Evolutionary conservation across 1,140 invertebrate genomes (phyloP), one percentile per base, ranked within the genome.

Genomic region (Drosophila paulistorum): DNA sequence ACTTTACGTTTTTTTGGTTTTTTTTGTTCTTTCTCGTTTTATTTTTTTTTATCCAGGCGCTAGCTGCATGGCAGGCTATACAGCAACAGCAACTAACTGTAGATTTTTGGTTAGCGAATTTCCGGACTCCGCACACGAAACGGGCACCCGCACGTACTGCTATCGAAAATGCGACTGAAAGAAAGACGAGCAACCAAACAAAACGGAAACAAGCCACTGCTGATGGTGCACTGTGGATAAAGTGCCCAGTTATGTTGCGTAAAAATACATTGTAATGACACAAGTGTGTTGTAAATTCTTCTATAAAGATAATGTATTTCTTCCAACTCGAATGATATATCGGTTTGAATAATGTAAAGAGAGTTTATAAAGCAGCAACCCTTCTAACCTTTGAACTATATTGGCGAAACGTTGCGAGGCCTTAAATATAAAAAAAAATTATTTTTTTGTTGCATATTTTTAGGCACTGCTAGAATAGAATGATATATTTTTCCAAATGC

Each of bases 11-110:
- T 51, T 10, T 58, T 39, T 39, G 54, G 35, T 30, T 57, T 39
- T 13, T 10, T 39, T 11, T 11, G 10, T 39, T 51, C 35, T 37
- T 37, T 37, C 10, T 37, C 5, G 35, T 37, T 11, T 2, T 39
- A 3, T 10, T 39, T 11, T 2, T 39, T 39, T 51, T 59, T 77
- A 59, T 78, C 75, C 75, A 75, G 68, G 82, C 78, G 82, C 69
- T 48, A 20, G 17, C 45, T 48, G 68, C 17, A 17, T 17, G 17
- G 17, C 66, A 66, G 68, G 68, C 51, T 63, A 72, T 54, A 57
- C 72, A 62, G 72, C 75, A 33, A 67, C 51, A 75, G 35, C 33
- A 33, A 87, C 84, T 83, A 83, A 89, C 80, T 71, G 82, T 87
- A 79, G 74, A 69, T 79, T 67, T 58, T 51, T 69, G 64, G 65